Percentiles rank a stretch among this genome's conserved stretches.
Evolutionary conservation across 2,113 vertebrate species (phyloP).

Genomic region (Perca flavescens): DNA sequence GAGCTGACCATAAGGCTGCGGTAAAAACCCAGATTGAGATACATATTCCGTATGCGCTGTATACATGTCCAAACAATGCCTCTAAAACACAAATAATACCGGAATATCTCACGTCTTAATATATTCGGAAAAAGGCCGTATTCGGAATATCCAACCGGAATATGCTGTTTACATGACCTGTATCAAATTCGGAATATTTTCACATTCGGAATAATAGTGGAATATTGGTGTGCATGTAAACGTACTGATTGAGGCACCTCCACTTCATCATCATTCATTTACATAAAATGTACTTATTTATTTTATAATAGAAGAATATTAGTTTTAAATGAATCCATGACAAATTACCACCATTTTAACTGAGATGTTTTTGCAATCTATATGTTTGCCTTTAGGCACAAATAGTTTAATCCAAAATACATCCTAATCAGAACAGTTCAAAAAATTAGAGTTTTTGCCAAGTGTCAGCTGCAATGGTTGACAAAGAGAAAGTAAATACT

Average conservation of each 20-base stretch:
- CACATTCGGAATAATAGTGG: too few species aligned
- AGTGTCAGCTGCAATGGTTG: background rate
- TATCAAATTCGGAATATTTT: too few species aligned
- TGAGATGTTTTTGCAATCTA: background rate
- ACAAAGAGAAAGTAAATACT: conserved; percentile 58
- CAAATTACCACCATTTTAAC: background rate
- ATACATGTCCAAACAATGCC: too few species aligned
- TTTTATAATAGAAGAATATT: background rate
- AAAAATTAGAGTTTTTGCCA: background rate
- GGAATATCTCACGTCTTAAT: too few species aligned
- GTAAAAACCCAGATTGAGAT: too few species aligned
- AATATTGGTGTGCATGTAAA: too few species aligned
- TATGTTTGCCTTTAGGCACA: background rate
- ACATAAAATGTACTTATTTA: background rate
- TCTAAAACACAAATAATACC: too few species aligned
- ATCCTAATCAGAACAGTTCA: background rate
- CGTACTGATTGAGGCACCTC: background rate
- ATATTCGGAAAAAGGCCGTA: too few species aligned
- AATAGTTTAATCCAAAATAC: background rate
- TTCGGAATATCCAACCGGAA: too few species aligned
- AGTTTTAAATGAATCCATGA: background rate
- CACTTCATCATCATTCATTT: background rate
- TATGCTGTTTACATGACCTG: too few species aligned
- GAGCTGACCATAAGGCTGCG: too few species aligned
- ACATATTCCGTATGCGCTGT: too few species aligned